phyloP scores from a whole-genome alignment of 2,797 vertebrate genomes.

The Benthosema pterotum region DNA sequence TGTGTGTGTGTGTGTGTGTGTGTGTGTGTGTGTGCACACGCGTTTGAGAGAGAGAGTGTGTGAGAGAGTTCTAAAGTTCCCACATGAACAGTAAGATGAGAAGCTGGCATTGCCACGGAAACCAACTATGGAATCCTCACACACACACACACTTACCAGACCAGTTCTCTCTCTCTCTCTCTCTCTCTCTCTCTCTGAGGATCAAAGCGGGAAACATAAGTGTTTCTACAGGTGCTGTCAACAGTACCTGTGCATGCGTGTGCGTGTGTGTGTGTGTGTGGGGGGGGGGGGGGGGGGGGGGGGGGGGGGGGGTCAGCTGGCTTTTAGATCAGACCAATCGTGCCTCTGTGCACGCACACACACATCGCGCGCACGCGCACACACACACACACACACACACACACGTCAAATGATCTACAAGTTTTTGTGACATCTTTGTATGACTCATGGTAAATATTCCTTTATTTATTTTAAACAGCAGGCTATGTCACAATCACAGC shows the following conservation, averaged over 20 bases:
- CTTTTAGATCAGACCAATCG: neutral
- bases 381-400: constrained; percentile 20
- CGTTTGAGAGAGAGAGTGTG: neutral
- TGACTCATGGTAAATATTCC: too few species aligned
- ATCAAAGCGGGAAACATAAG: constrained; percentile 28
- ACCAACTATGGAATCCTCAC: constrained; percentile 21
- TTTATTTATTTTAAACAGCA: too few species aligned
- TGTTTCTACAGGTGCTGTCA: constrained; percentile 18
- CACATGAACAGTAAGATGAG: constrained; percentile 25
- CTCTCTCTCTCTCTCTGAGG: neutral
- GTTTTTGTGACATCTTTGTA: too few species aligned
- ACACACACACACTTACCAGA: constrained; percentile 27
- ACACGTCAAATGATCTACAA: too few species aligned
- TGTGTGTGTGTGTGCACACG: neutral
- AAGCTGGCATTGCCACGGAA: constrained; percentile 26
- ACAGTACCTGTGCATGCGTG: neutral
- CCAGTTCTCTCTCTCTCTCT: constrained; percentile 26
- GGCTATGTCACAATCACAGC: too few species aligned
- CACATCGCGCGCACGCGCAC: constrained; percentile 2
- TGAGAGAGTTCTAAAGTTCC: neutral
- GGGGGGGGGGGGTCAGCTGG: neutral
- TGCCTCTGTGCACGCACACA: constrained; percentile 2
- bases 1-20: too few species aligned
- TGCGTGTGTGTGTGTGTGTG: too few species aligned
- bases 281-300: too few species aligned